A percentile compares a stretch with the other conserved stretches of the same genome.
Evolutionary conservation across 2,888 invertebrate species (phyloP).

Genomic region (Allolobophora icterica): DNA sequence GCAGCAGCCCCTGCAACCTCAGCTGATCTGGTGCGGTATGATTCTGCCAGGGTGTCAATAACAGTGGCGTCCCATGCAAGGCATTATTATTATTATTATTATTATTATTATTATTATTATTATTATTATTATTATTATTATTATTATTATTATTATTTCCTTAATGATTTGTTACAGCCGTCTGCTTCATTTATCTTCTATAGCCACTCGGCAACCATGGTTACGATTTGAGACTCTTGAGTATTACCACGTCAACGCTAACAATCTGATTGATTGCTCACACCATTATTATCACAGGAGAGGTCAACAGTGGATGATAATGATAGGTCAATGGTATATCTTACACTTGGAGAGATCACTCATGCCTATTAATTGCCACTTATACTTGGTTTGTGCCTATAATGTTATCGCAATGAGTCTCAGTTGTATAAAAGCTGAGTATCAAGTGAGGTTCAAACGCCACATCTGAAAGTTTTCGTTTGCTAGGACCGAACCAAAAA

Average conservation of each 20-base stretch:
- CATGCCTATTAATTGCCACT: background rate
- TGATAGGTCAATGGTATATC: background rate
- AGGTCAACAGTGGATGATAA: background rate
- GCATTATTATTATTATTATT: too few relatives aligned
- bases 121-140: too few relatives aligned
- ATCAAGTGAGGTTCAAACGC: background rate
- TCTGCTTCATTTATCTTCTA: background rate
- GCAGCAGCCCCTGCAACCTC: too few relatives aligned
- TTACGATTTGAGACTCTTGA: background rate
- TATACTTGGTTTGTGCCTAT: background rate
- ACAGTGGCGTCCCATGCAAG: too few relatives aligned
- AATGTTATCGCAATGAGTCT: background rate
- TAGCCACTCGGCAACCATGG: background rate
- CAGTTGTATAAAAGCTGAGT: background rate
- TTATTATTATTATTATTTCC: too few relatives aligned
- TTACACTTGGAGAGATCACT: background rate
- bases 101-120: too few relatives aligned
- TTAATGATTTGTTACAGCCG: background rate
- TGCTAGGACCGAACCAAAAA: background rate
- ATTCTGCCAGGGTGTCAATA: too few relatives aligned
- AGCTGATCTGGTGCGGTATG: too few relatives aligned
- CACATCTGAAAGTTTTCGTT: background rate
- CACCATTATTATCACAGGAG: background rate
- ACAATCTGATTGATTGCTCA: background rate
- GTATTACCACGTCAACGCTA: background rate